Evolutionary conservation across 2,113 vertebrate genomes (phyloP).

Genomic region (Paramisgurnus dabryanus): DNA sequence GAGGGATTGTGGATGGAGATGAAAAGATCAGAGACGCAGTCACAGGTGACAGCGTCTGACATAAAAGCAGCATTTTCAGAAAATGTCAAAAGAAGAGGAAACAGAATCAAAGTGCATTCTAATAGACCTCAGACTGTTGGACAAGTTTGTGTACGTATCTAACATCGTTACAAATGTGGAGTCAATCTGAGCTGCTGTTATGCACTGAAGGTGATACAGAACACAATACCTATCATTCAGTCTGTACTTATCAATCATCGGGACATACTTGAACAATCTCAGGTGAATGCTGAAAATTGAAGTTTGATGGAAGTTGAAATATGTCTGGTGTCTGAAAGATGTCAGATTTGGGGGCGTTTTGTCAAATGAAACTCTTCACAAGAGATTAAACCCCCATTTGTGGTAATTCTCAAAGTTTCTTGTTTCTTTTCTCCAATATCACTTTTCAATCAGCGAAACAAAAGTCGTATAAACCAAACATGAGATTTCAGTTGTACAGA

Average conservation of each 20-base stretch:
- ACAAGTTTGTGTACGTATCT: conserved; percentile 30
- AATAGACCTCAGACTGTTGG: conserved; percentile 20
- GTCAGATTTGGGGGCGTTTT: neutral
- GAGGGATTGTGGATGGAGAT: conserved; percentile 29
- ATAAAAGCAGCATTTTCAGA: conserved; percentile 47
- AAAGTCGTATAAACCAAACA: neutral
- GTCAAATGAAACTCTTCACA: conserved; percentile 21
- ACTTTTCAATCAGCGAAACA: neutral
- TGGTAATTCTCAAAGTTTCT: neutral
- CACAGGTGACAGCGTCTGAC: conserved; percentile 43
- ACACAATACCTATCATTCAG: conserved; percentile 24
- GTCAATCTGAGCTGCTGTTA: conserved; percentile 44
- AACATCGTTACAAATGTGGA: conserved; percentile 38
- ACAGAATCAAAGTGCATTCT: conserved; percentile 18
- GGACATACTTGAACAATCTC: conserved; percentile 2
- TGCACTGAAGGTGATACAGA: conserved; percentile 28
- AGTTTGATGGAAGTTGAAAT: conserved; percentile 8
- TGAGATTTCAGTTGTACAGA: neutral
- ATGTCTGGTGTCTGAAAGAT: neutral
- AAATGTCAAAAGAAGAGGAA: conserved; percentile 12
- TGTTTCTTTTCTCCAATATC: neutral
- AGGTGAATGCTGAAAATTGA: neutral
- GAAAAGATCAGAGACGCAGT: conserved; percentile 29
- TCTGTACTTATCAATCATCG: neutral
- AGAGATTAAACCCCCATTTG: neutral